These are phyloP conservation scores for Eulithis testata DNA, from an alignment of 2,888 invertebrate species.

Conservation along the genomic window DNA sequence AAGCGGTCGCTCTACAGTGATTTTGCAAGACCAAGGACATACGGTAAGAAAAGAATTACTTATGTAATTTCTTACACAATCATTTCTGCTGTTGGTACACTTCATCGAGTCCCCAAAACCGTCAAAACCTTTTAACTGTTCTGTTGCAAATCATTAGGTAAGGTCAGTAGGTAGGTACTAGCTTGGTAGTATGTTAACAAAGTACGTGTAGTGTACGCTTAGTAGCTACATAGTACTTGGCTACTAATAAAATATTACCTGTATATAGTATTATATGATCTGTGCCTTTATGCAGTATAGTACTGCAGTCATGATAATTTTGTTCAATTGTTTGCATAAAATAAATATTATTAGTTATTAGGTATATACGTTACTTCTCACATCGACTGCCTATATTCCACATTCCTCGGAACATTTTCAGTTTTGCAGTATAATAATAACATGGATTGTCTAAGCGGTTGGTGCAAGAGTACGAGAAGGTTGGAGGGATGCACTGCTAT, in stretches of 20 bases:
- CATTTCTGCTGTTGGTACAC: slow-evolving; percentile 1
- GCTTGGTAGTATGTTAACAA: too few species aligned
- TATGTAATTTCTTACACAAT: slow-evolving; percentile 8
- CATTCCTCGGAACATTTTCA: background rate
- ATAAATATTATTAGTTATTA: too few species aligned
- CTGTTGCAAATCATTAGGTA: background rate
- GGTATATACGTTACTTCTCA: too few species aligned
- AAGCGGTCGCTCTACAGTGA: slow-evolving; percentile 1
- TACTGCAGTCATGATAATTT: too few species aligned
- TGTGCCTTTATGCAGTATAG: too few species aligned
- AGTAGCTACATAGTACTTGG: too few species aligned
- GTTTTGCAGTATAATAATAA: background rate
- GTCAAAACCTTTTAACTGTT: background rate
- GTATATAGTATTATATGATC: too few species aligned
- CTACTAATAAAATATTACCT: too few species aligned
- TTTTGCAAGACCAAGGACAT: slow-evolving; percentile 11
- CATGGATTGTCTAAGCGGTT: slow-evolving; percentile 69
- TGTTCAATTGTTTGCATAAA: too few species aligned
- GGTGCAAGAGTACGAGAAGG: slow-evolving; percentile 69
- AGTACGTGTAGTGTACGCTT: too few species aligned
- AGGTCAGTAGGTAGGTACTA: too few species aligned
- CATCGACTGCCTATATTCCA: background rate
- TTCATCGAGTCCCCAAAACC: background rate
- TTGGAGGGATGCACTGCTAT: slow-evolving; percentile 78
- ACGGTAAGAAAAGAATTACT: slow-evolving; percentile 1